phyloP scores from a whole-genome alignment of 2,797 vertebrate species.

The Coregonus suidteri region DNA sequence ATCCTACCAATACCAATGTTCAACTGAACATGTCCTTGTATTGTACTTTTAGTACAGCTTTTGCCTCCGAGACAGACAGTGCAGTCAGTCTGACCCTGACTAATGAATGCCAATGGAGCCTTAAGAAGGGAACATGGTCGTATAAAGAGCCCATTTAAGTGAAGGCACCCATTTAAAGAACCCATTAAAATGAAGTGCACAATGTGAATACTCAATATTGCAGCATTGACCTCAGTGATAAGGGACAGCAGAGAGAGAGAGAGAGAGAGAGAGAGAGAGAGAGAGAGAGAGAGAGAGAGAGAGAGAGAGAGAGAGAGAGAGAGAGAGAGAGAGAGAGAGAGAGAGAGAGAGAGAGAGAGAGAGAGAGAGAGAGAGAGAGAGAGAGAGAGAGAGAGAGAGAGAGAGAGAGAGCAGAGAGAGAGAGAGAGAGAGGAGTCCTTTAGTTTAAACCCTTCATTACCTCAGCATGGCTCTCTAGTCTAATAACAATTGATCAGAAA shows the following conservation, averaged over 20 bases:
- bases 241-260: background rate
- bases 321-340: too few relatives aligned
- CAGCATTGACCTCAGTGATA: conserved; percentile 8
- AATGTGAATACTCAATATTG: background rate
- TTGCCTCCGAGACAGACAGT: background rate
- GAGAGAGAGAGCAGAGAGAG: background rate
- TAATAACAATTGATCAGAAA: background rate
- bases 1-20: background rate
- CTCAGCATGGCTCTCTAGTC: background rate
- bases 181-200: background rate
- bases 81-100: conserved; percentile 14
- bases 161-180: background rate
- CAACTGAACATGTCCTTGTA: too few relatives aligned
- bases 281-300: too few relatives aligned
- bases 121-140: background rate
- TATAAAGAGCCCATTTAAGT: background rate
- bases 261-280: too few relatives aligned
- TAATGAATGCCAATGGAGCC: conserved; percentile 26
- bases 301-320: too few relatives aligned
- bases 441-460: background rate
- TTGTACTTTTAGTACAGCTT: too few relatives aligned
- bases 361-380: too few relatives aligned
- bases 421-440: background rate
- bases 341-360: too few relatives aligned
- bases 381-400: too few relatives aligned